Evolutionary conservation across 2,113 vertebrate species (phyloP), one percentile per base, ranked within the genome.

Genomic region (Strix aluco): DNA sequence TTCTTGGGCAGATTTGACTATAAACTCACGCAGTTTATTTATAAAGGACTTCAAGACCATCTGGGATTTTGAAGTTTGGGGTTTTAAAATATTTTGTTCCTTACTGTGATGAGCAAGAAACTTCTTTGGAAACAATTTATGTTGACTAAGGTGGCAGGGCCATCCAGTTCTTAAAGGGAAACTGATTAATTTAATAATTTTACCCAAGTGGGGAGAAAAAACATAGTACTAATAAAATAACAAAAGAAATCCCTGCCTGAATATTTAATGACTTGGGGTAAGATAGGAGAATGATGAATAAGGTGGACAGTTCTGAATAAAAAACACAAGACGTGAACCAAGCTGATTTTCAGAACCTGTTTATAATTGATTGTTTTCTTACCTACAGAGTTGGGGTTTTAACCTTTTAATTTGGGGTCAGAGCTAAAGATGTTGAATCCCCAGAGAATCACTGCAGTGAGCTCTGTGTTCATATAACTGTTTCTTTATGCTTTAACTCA

Each of bases 11-110:
- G 72, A 75, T 86, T 83, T 77, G 80, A 81, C 85, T 52, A 61
- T 89, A 94, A 96, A 93, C 74, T 91, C 67, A 58, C 2, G 22
- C 34, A 65, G 75, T 74, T 95, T 83, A 54, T 96, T 95, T 94
- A 46, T 80, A 94, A 87, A 87, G 54, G 52, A 69, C 79, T 94
- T 94, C 30, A 38, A 84, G 86, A 81, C 83, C 94, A 92, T 96
- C 94, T 96, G 92, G 94, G 85, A 90, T 95, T 96, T 97, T 96
- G 69, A 79, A 94, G 69, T 96, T 95, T 82, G 72, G 87, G 86
- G 71, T 80, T 96, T 95, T 93, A 19, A 92, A 90, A 52, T 95
- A 94, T 84, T 94, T 95, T 6, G 10, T 88, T 94, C 67, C 67
- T 93, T 93, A 51, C 34, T 57, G 62, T 0, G 86, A 97, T 97